Base-by-base conservation (phyloP, 2,888 invertebrate species). In the Eristalis pertinax region DNA sequence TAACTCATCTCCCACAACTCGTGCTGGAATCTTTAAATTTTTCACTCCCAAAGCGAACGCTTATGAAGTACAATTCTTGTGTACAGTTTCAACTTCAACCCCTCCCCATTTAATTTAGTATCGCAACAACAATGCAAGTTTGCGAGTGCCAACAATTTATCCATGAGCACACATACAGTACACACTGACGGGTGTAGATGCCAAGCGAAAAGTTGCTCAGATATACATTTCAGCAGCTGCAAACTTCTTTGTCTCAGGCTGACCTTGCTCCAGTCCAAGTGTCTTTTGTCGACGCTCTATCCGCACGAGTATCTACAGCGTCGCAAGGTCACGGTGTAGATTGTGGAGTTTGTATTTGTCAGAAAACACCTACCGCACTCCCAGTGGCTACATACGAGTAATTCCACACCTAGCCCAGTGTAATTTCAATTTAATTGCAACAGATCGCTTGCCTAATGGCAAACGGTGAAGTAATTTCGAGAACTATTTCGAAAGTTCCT, bases 261-360 rank as follows among this genome's bases (percentile, higher is more conserved):
- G 79, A 84, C 84, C 84, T 84, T 84, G 79, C 65, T 75, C 79
- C 50, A 84, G 60, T 74, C 73, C 32, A 26, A 56, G 29, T 58
- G 22, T n/a, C 74, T 75, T 64, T 79, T 62, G 73, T 84, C 65
- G 13, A 15, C 60, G 43, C 26, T 15, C 64, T 19, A 35, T 56
- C 26, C 29, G 19, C 50, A n/a, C 13, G 4, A 1, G 29, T 65
- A 65, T 60, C 60, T 60, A 22, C 22, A 43, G 3, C 24, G 13
- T 70, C 26, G 60, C 43, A 84, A 73, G 83, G 83, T 74, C 79
- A 79, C 35, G 78, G 63, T 74, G 68, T 58, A 29, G 15, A 43
- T 43, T 15, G n/a, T n/a, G 5, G 43, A 43, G 43, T 43, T 38
- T 75, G 24, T 58, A 58, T 13, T 76, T 60, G 26, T 19, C 35